These are phyloP conservation scores for Drosophila ercepeae DNA, from an alignment of 1,140 invertebrate species.

Conservation along the genomic window DNA sequence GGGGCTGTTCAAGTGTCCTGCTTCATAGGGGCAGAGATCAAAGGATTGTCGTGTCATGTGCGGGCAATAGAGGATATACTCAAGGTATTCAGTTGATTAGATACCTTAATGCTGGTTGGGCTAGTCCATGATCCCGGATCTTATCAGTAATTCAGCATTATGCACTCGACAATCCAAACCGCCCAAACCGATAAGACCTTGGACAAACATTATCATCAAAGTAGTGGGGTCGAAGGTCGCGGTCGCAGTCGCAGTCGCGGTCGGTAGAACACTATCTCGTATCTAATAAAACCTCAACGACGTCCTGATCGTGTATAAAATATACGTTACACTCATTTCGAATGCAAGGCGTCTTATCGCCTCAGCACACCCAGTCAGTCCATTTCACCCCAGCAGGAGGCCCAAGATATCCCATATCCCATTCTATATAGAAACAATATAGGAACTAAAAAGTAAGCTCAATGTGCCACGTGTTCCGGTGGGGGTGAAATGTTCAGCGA, in stretches of 20 bases:
- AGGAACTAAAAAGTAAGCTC: constrained; percentile 25
- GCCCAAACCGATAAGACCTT: constrained; percentile 38
- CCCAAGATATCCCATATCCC: constrained; percentile 32
- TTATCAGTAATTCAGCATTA: constrained; percentile 6
- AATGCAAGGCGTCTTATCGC: constrained; percentile 73
- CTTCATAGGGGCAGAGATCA: constrained; percentile 60
- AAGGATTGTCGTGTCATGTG: constrained; percentile 68
- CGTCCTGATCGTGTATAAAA: constrained; percentile 61
- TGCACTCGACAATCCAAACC: constrained; percentile 7
- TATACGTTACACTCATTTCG: constrained; percentile 79
- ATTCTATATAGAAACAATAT: background rate
- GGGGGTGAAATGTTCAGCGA: constrained; percentile 51
- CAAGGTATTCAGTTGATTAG: constrained; percentile 42
- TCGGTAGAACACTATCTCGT: constrained; percentile 47
- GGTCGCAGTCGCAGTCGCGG: constrained; percentile 51
- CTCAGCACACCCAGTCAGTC: constrained; percentile 30
- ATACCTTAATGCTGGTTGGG: constrained; percentile 55
- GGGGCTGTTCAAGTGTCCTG: constrained; percentile 47
- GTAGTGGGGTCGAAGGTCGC: constrained; percentile 53
- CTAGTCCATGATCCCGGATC: background rate
- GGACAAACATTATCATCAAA: constrained; percentile 37
- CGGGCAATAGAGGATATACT: constrained; percentile 52
- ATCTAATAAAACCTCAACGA: constrained; percentile 53
- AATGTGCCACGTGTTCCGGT: constrained; percentile 57
- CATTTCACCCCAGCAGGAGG: constrained; percentile 44